Evolutionary conservation across 2,797 vertebrate genomes (phyloP).

Genomic region (Poliocrania exsul): DNA sequence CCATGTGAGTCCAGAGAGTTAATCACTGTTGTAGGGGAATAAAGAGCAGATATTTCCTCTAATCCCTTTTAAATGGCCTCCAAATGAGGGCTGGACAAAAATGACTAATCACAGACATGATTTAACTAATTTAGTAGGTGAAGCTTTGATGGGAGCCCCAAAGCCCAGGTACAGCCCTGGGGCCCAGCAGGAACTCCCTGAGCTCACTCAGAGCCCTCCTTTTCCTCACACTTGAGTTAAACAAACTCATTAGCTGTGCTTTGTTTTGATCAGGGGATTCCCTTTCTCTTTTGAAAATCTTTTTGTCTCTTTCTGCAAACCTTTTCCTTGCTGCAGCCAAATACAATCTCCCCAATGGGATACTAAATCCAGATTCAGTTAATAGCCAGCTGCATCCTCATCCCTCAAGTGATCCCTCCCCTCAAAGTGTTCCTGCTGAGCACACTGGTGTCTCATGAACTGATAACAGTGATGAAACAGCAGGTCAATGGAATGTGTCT

Average conservation of each 20-base stretch:
- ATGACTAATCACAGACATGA: slow-evolving; percentile 21
- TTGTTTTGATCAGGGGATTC: not conserved
- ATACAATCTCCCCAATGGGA: not conserved
- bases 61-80: slow-evolving; percentile 49
- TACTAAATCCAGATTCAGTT: not conserved
- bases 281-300: not conserved
- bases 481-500: not conserved
- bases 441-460: not conserved
- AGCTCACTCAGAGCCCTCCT: not conserved
- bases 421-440: not conserved
- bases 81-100: slow-evolving; percentile 17
- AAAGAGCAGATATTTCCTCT: slow-evolving; percentile 9
- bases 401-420: not conserved
- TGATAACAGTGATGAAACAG: not conserved
- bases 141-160: not conserved
- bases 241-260: not conserved
- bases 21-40: not conserved
- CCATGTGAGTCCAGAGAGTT: not conserved
- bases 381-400: not conserved
- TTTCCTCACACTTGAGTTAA: not conserved
- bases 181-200: not conserved
- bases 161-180: not conserved
- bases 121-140: slow-evolving; percentile 10
- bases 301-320: not conserved
- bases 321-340: not conserved